Percentiles rank a stretch among this genome's conserved stretches.
Evolutionary conservation across 2,888 invertebrate species (phyloP).

Genomic region (Phyllotreta cruciferae): DNA sequence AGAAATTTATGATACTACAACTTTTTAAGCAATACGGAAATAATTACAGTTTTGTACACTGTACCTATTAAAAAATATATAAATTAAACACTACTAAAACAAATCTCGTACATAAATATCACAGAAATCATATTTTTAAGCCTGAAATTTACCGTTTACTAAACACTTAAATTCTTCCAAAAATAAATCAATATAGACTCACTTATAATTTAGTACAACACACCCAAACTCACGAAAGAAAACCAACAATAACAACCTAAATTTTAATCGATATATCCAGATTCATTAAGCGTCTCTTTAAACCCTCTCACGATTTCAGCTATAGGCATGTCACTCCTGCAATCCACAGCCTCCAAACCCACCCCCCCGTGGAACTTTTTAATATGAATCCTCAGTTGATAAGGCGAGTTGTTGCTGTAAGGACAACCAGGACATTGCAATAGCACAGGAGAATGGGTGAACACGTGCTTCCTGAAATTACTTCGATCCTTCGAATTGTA

Average conservation of each 20-base stretch:
- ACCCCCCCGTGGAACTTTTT: conserved; percentile 45
- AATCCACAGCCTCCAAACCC: conserved; percentile 37
- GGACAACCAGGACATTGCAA: conserved; percentile 46
- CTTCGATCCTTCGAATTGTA: conserved; percentile 49
- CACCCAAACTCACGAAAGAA: no score
- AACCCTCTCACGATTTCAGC: conserved; percentile 29
- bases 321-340: conserved; percentile 31
- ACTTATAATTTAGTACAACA: no score
- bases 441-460: conserved; percentile 48
- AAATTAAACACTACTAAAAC: no score
- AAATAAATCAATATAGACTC: no score
- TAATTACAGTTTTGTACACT: no score
- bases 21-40: no score
- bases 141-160: background rate
- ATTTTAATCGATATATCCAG: no score
- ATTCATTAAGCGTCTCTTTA: conserved; percentile 2
- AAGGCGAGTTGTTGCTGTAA: conserved; percentile 49
- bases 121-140: conserved; percentile 16
- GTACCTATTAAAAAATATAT: no score
- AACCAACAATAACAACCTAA: no score
- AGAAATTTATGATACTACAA: no score
- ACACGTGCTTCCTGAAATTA: conserved; percentile 49
- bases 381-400: conserved; percentile 48
- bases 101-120: no score
- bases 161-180: no score